These are phyloP conservation scores for Malacoraja senta DNA, from an alignment of 2,797 vertebrate species.

Conservation along the genomic window DNA sequence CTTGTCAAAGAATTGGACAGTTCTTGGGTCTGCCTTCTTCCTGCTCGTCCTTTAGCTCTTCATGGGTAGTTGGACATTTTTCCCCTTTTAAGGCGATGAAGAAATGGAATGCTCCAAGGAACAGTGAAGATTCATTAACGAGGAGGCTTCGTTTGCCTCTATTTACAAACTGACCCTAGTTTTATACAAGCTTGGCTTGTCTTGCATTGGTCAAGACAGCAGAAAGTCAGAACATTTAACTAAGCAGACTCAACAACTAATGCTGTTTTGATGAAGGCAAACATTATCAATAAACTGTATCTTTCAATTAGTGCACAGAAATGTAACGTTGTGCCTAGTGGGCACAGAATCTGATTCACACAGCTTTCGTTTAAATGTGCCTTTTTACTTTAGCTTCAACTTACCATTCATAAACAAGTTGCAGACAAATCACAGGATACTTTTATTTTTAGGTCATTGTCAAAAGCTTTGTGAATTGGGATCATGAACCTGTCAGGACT, in stretches of 20 bases:
- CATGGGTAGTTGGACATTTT: neutral
- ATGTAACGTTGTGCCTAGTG: neutral
- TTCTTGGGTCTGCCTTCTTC: too few relatives aligned
- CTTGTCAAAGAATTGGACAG: neutral
- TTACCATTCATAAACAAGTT: neutral
- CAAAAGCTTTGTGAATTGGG: neutral
- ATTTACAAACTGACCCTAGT: neutral
- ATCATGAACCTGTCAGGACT: neutral
- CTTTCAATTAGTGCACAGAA: neutral
- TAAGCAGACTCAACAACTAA: slow-evolving; percentile 57
- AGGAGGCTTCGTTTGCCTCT: neutral
- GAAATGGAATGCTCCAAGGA: neutral
- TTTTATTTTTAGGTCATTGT: neutral
- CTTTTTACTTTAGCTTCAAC: neutral
- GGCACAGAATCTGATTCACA: neutral
- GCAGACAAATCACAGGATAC: neutral
- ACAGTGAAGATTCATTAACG: neutral
- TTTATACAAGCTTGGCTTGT: neutral
- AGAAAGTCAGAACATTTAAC: slow-evolving; percentile 55
- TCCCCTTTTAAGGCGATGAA: neutral
- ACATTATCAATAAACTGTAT: neutral
- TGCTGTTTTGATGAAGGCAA: slow-evolving; percentile 29
- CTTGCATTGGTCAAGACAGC: neutral
- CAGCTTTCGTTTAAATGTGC: neutral
- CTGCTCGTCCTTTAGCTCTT: neutral